These are phyloP conservation scores for Phocoena sinus DNA, from an alignment of 2,113 vertebrate genomes.

Conservation along the genomic window DNA sequence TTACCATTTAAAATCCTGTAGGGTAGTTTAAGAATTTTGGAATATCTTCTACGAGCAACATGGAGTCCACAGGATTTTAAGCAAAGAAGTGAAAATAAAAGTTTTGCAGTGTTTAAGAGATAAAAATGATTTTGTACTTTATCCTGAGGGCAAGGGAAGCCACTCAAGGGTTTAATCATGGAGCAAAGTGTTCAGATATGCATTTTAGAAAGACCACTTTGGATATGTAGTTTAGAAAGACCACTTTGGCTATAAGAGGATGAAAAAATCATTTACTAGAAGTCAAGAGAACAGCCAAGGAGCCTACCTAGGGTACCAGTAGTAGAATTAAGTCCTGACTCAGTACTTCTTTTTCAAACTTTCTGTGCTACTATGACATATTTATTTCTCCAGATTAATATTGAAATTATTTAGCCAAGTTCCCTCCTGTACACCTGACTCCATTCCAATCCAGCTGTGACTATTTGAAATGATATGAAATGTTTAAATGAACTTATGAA, in stretches of 20 bases:
- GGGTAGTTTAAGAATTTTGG: background rate
- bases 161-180: background rate
- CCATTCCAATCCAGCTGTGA: background rate
- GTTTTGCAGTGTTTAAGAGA: background rate
- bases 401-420: background rate
- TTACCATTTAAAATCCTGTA: background rate
- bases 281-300: background rate
- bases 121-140: background rate
- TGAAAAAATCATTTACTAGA: background rate
- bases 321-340: background rate
- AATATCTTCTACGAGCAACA: background rate
- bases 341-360: background rate
- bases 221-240: background rate
- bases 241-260: background rate
- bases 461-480: conserved; percentile 16
- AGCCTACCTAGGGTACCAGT: background rate
- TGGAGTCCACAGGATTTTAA: background rate
- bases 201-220: background rate
- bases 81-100: background rate
- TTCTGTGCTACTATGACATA: background rate
- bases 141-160: background rate
- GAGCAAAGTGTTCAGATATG: background rate
- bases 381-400: conserved; percentile 16
- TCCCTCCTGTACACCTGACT: background rate
- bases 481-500: background rate